phyloP scores from a whole-genome alignment of 2,888 invertebrate genomes.

The Leptarthrus brevirostris region DNA sequence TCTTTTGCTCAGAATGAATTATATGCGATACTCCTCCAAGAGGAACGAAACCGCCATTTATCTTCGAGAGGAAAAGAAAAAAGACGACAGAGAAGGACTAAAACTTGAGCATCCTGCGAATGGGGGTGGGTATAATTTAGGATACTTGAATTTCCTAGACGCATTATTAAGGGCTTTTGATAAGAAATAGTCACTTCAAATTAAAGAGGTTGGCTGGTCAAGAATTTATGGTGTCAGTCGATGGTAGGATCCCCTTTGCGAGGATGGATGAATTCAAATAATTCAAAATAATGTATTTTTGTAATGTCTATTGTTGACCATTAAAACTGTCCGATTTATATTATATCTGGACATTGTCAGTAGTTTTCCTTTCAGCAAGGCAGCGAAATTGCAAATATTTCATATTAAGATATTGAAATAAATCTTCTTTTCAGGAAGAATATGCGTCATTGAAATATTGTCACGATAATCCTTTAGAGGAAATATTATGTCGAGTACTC shows the following conservation, averaged over 20 bases:
- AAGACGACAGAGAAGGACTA: conserved; percentile 15
- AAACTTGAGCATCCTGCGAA: neutral
- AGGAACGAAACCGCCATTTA: conserved; percentile 50
- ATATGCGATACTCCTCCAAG: conserved; percentile 48
- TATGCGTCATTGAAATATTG: neutral
- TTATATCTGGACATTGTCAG: neutral
- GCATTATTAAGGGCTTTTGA: conserved; percentile 48
- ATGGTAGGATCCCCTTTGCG: neutral
- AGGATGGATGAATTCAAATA: conserved; percentile 37
- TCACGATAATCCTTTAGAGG: neutral
- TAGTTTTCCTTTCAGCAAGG: neutral
- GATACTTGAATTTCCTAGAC: conserved; percentile 48
- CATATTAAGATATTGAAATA: neutral
- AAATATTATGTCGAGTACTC: no score
- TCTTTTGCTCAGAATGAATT: conserved; percentile 49
- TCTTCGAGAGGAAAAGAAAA: conserved; percentile 45
- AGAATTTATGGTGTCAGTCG: conserved; percentile 27
- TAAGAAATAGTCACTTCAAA: conserved; percentile 47
- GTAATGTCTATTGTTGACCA: conserved; percentile 48
- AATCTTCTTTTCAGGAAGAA: neutral
- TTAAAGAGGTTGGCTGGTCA: conserved; percentile 44
- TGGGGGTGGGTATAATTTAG: conserved; percentile 47
- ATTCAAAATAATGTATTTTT: conserved; percentile 49
- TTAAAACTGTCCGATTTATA: conserved; percentile 25
- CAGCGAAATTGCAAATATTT: neutral